Base-by-base conservation (phyloP, 2,113 vertebrate genomes). In the Salvator merianae region DNA sequence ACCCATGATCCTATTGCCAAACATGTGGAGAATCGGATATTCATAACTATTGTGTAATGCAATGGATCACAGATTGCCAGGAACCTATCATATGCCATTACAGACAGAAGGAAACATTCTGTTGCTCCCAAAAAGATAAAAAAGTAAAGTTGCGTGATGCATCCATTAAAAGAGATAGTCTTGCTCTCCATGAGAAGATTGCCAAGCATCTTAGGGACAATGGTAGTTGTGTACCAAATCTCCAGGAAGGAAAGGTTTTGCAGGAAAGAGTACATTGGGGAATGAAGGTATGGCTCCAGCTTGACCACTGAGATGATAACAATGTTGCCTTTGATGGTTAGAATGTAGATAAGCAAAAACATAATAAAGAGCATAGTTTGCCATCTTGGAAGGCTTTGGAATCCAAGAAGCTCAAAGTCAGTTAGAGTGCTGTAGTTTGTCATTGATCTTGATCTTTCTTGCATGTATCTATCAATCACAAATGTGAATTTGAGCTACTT, bases 191-290 rank as follows among this genome's bases (percentile, higher is more conserved):
- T 81, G 0, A 80, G 30, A 40, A 93, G 77, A 26, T 65, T 83
- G 81, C 50, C 63, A 4, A 93, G 87, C 59, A 94, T 89, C 43
- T 84, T 85, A 26, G 90, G 93, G 69, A 87, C 86, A 2, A 75
- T 89, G n/a, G 90, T 94, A 28, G 89, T 91, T 0, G 91, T 94
- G n/a, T 94, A 93, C 75, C 90, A 91, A 70, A 93, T 80, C 80
- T 94, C 92, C 62, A 93, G 77, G 30, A 92, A 88, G 65, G 92
- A 93, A 26, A 93, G 87, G 3, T 93, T 86, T 43, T 91, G 74
- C 38, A 92, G 92, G 77, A 93, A 89, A 0, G 32, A 53, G 70
- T 92, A 94, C 92, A 91, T 93, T 0, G 91, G 90, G 2, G 80
- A 89, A 55, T 73, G 88, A 40, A 94, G 76, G 5, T 0, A 20